Evolutionary conservation across 2,888 invertebrate species (phyloP), one percentile per base, ranked within the genome.

Genomic region (Drosophila longiperda): DNA sequence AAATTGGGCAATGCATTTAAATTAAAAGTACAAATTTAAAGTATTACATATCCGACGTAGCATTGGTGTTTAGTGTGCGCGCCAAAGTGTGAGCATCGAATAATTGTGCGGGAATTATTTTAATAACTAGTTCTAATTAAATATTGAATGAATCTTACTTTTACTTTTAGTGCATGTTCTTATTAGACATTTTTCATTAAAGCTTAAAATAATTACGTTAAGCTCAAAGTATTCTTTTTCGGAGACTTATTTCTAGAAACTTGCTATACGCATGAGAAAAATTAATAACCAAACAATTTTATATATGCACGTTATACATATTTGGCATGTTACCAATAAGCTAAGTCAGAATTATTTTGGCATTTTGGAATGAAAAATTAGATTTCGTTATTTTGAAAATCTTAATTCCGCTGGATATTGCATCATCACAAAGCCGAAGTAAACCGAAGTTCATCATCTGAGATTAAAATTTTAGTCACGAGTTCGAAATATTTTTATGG

Each of bases 71-170:
- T 63, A 72, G 62, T 67, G 60, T 38, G 34, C 59, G 55, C 49
- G 57, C 32, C 40, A 45, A 57, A 54, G 62, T 75, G 74, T 80
- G 80, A 84, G 77, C 76, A 74, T 82, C 74, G 75, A 85, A 64
- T 83, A 82, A 73, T 78, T 83, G 58, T 74, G 60, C 52, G 85
- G 87, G 80, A 78, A 79, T 77, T 89, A 83, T 87, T 83, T 90
- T 86, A 62, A 80, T 53, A 61, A 49, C 33, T 92, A 91, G 90
- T 81, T 86, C 66, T 80, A 72, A 87, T 91, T 90, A 83, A 90
- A 91, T 91, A 91, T 91, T 91, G 86, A 91, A 90, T 91, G 89
- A 91, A 75, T 65, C 74, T 77, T 40, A 65, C 72, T 77, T 42
- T 26, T 15, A 38, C 11, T 8, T 42, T 33, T 55, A 20, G 42